Evolutionary conservation across 2,797 vertebrate species (phyloP), one percentile per base, ranked within the genome.

Genomic region (Epinephelus coioides): DNA sequence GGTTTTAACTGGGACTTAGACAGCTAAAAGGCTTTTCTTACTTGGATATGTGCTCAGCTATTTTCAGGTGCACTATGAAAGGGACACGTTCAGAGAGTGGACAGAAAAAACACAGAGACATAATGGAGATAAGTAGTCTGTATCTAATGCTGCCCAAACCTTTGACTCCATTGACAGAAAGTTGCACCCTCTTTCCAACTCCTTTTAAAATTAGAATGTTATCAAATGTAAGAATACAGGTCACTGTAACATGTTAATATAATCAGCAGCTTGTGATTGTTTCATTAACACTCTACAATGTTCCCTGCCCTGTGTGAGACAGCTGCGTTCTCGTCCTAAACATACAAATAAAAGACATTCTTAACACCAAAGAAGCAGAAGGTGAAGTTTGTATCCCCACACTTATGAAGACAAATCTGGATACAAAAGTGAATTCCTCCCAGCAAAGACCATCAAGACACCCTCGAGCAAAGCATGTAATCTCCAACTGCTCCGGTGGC

Each of bases 1-100:
- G 61, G 25, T 40, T 54, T 43, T 43, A 66, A 60, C 23, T 38
- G 13, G 21, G 14, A 40, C 34, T 40, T 18, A 3, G 9, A 27
- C 47, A 54, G 55, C 62, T 53, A 61, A 73, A 67, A 53, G 62
- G 25, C 51, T 57, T 44, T 43, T 57, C 46, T 64, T 10, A 50
- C 27, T 43, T 10, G 40, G 7, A 40, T 21, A 40, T 50, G 13
- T 21, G 38, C 62, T 49, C 17, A 51, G 40, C 60, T 21, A 60
- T 14, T 59, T 60, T 54, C 15, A 49, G 54, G 46, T 44, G 27
- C 70, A 43, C 38, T 27, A 15, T 70, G 34, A 43, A 47, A 27
- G 34, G 3, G 23, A 8, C 7, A 2, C 10, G 15, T 55, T 46
- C 46, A 38, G 34, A 34, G 59, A 72, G 54, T 18, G 6, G 44